Evolutionary conservation across 2,888 invertebrate genomes (phyloP), one percentile per base, ranked within the genome.

Genomic region (Bellardia pandia): DNA sequence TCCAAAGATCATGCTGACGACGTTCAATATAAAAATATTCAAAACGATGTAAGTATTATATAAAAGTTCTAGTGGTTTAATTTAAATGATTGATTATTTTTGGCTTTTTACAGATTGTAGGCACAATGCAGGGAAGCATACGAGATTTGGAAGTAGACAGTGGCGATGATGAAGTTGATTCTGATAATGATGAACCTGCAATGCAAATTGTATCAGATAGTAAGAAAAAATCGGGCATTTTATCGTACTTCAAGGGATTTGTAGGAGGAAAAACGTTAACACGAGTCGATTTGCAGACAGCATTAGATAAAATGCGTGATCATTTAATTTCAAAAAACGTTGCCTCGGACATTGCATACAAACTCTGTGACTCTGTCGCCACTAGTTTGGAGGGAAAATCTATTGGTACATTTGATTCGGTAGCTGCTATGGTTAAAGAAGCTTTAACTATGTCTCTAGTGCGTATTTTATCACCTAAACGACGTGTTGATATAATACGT

Each of bases 271-370:
- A 99, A 94, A 97, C 97, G 60, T 94, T 99, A 82, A 96, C 96
- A 0, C 94, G 95, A 2, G 96, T 96, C 58, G 96, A 97, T 89
- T 96, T 99, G 95, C 95, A 95, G 74, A 97, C 98, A 0, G 97
- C 96, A 33, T 94, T 99, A 90, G 99, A 99, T 72, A 98, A 99
- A 94, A 95, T 99, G 94, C 97, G 97, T 86, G 99, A 99, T 93
- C 99, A 99, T 93, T 95, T 99, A 79, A 99, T 99, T 90, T 95
- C 96, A 0, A 99, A 99, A 94, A 99, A 99, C 94, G 99, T 99
- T 0, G 99, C 99, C 13, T 94, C 98, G 0, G 99, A 99, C 90
- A 99, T 99, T 91, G 96, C 99, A 1, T 95, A 95, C 88, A 99
- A 98, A 92, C 94, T 99, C 37, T 99, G 99, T 93, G 97, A 98